Percentiles rank a stretch among this genome's conserved stretches.
These are phyloP conservation scores for Gymnocypris eckloni DNA, from an alignment of 2,797 vertebrate genomes.

Conservation along the genomic window DNA sequence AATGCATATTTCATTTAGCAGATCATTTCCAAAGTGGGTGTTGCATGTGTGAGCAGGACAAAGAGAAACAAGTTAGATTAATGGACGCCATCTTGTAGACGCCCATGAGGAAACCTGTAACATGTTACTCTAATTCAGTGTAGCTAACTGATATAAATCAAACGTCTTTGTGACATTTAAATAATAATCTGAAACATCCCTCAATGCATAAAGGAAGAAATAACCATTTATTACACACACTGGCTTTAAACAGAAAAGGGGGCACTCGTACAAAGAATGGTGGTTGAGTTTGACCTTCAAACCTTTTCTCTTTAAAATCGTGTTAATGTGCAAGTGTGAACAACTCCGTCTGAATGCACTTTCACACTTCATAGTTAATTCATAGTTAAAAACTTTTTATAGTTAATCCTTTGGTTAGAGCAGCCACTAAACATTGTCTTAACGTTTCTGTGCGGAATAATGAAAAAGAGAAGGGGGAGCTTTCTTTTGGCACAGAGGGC, in stretches of 20 bases:
- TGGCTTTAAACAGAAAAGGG: conserved; percentile 32
- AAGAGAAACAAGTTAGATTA: conserved; percentile 41
- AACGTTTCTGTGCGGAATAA: neutral
- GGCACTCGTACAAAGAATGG: conserved; percentile 17
- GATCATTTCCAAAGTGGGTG: neutral
- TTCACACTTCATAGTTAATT: conserved; percentile 53
- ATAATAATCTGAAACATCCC: conserved; percentile 37
- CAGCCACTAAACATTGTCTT: neutral
- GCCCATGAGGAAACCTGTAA: conserved; percentile 25
- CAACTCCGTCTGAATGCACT: conserved; percentile 46
- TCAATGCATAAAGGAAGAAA: neutral
- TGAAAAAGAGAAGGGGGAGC: conserved; percentile 27
- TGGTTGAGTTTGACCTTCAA: conserved; percentile 48
- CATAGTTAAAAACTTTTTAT: neutral
- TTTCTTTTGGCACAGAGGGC: conserved; percentile 19
- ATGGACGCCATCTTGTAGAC: conserved; percentile 18
- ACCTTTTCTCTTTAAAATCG: conserved; percentile 50
- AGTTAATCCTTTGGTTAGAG: conserved; percentile 13
- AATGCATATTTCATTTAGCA: conserved; percentile 10
- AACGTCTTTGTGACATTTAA: conserved; percentile 16
- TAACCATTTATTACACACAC: conserved; percentile 38
- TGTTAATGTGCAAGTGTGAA: conserved; percentile 40
- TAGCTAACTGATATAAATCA: conserved; percentile 34
- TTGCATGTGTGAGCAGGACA: conserved; percentile 3
- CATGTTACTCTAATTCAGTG: conserved; percentile 35